phyloP scores from a whole-genome alignment of 2,113 vertebrate genomes.

The Neodontobutis hainanensis region DNA sequence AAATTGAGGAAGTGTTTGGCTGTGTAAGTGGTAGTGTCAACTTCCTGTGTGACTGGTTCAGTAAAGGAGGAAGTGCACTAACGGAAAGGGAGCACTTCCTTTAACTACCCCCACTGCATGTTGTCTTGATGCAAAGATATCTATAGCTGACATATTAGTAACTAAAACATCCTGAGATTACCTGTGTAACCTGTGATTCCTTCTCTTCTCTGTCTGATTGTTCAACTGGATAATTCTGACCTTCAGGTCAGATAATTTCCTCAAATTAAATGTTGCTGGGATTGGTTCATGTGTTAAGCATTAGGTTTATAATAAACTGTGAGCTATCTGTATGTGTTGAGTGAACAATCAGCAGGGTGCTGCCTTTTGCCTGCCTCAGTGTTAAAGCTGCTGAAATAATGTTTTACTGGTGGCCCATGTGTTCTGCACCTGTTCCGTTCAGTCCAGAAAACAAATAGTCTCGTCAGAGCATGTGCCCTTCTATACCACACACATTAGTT shows the following conservation, averaged over 20 bases:
- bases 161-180: background rate
- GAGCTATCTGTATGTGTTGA: background rate
- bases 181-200: background rate
- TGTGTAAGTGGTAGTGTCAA: conserved; percentile 34
- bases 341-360: background rate
- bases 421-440: conserved; percentile 61
- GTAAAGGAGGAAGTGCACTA: conserved; percentile 69
- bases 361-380: conserved; percentile 13
- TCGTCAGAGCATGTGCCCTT: conserved; percentile 24
- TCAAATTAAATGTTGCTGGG: background rate
- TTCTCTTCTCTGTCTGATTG: conserved; percentile 21
- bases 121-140: conserved; percentile 20
- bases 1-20: conserved; percentile 72
- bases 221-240: conserved; percentile 16
- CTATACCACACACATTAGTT: conserved; percentile 20
- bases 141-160: background rate
- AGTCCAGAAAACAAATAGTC: conserved; percentile 24
- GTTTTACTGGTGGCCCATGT: conserved; percentile 44
- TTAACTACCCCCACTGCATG: conserved; percentile 25
- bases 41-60: conserved; percentile 69
- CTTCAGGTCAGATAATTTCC: conserved; percentile 36
- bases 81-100: conserved; percentile 71
- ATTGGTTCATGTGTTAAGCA: background rate
- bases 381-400: conserved; percentile 55
- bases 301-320: background rate